Base-by-base conservation (phyloP, 1,140 invertebrate genomes). In the Bilobella aurantiaca region DNA sequence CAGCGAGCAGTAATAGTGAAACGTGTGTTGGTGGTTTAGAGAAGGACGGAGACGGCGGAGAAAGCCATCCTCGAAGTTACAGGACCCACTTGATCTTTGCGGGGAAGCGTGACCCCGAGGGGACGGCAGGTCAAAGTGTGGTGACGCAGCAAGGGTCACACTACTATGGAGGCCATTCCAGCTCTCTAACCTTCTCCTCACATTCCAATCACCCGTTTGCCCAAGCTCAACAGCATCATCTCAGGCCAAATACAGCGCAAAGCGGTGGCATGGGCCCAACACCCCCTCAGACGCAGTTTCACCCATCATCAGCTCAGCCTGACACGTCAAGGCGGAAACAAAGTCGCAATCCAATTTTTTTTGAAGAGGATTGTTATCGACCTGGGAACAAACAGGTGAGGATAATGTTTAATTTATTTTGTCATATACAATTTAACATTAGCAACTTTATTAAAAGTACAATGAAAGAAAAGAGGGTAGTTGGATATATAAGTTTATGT, bases 151-250 rank as follows among this genome's bases (percentile, higher is more conserved):
- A 21, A 23, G 68, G 65, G 46, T 63, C 56, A 2, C 66, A 70
- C 30, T 66, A 66, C 58, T 70, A 49, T 31, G 62, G 60, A 16
- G 32, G 32, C 18, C 65, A 69, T 53, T 56, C 57, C 28, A 53
- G 59, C 21, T 64, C 68, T 46, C 12, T 63, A 23, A 62, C 68
- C 27, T 72, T 65, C 32, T 56, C 68, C 3, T 72, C 71, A 68
- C 71, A 72, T 72, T 72, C 71, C 71, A 68, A 67, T 32, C 71
- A 72, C 60, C 71, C 71, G 1, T 72, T 72, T 32, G 68, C 68
- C n/a, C 66, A 68, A 21, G 37, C 64, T 25, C 67, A 72, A 21
- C 47, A 53, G 28, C 18, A 63, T 18, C 64, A 66, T 28, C 23
- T 58, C 0, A 29, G 65, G 1, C 66, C 65, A 42, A 29, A n/a